phyloP scores from a whole-genome alignment of 2,888 invertebrate species.

The Gibbula magus region DNA sequence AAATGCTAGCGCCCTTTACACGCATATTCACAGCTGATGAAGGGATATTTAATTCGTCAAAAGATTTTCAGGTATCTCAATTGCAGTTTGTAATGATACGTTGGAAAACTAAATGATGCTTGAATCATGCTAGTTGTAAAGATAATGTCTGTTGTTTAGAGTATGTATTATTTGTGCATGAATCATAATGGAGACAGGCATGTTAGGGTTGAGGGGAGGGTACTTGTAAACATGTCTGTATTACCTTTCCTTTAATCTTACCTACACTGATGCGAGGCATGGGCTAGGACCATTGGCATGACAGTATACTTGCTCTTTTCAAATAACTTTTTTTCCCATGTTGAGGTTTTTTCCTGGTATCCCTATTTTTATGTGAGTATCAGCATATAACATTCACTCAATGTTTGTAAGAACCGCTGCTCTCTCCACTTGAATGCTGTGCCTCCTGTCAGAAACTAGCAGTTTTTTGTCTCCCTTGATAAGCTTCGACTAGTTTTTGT shows the following conservation, averaged over 20 bases:
- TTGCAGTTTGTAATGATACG: not conserved
- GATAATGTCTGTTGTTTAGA: not conserved
- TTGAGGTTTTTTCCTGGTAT: not conserved
- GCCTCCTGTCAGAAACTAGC: not conserved
- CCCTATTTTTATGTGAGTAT: not conserved
- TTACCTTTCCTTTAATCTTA: not conserved
- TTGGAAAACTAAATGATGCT: not conserved
- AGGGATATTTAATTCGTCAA: too few species aligned
- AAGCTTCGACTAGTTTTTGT: slow-evolving; percentile 21
- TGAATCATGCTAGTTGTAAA: not conserved
- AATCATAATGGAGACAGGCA: not conserved
- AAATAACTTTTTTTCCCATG: not conserved
- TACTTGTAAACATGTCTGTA: not conserved
- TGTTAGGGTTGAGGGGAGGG: not conserved
- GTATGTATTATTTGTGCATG: not conserved
- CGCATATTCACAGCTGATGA: too few species aligned
- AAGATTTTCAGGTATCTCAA: not conserved
- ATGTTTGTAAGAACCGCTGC: not conserved
- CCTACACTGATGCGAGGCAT: not conserved
- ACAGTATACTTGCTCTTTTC: not conserved
- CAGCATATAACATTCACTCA: not conserved
- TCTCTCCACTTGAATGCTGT: not conserved
- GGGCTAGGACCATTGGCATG: not conserved
- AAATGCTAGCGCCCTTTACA: too few species aligned
- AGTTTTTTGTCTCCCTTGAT: slow-evolving; percentile 9